Base-by-base conservation (phyloP, 2,113 vertebrate genomes). In the Excalfactoria chinensis region DNA sequence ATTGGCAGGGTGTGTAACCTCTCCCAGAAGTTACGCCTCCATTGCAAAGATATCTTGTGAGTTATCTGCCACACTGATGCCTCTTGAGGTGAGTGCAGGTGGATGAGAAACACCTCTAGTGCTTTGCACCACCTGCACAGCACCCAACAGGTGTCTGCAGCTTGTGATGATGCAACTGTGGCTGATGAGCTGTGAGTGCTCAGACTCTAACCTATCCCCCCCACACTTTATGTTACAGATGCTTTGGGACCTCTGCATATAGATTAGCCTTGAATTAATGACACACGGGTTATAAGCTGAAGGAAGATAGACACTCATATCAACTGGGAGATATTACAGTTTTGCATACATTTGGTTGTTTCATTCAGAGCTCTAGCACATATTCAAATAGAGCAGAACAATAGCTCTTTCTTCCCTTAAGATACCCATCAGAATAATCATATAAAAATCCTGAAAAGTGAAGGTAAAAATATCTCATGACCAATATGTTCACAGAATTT, bases 141-240 rank as follows among this genome's bases (percentile, higher is more conserved):
- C 40, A 63, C 32, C 2, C 2, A 0, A 11, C 66, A 7, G 35
- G 8, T 8, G 13, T 56, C 19, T 71, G 86, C 55, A 26, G 25
- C 14, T 5, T 2, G 0, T 0, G 0, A 16, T 75, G 58, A 44
- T n/a, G 43, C 30, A 62, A 30, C 11, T 2, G 0, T 0, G 0
- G 23, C 51, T 53, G 37, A 55, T 6, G 28, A 66, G 14, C 25
- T 46, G 3, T 35, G 77, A 9, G n/a, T 35, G 8, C 32, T 40
- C 21, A 13, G 37, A 3, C 44, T 25, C 5, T 21, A 78, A n/a
- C 44, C 34, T 51, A 6, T 46, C 7, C 30, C 19, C 7, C 2
- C 11, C 19, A 7, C 19, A 7, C 22, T 43, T 37, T n/a, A 28
- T 6, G 2, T 34, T 19, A 6, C 2, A 0, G 34, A 6, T 15